Evolutionary conservation across 2,888 invertebrate genomes (phyloP), one percentile per base, ranked within the genome.

Genomic region (Epistrophella euchroma): DNA sequence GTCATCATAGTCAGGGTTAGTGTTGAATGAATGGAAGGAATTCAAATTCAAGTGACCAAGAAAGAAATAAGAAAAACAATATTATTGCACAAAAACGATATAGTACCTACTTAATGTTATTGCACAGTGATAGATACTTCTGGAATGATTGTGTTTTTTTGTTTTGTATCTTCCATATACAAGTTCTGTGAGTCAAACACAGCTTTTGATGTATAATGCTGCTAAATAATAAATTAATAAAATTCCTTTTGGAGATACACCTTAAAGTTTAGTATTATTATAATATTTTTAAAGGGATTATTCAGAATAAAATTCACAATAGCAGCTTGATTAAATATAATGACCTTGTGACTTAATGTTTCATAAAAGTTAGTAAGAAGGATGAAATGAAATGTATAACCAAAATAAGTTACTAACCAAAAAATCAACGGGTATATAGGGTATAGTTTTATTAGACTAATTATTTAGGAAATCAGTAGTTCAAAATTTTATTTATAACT

Each of bases 91-190:
- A 17, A 32, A n/a, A 9, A 9, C 11, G 10, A 32, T 11, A 25
- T 1, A n/a, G n/a, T n/a, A n/a, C n/a, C n/a, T n/a, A n/a, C n/a
- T n/a, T n/a, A 13, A 47, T 64, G 10, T 28, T 13, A 13, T 17
- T 45, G n/a, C 19, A 62, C n/a, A 43, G 7, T 28, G 28, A 47
- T 47, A 64, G 64, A 66, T 66, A 47, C 32, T 66, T 66, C 66
- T 66, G 32, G 66, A 66, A 66, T 17, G 11, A 64, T 64, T 25
- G n/a, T 4, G 19, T 13, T 2, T 6, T 13, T 17, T 6, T 58
- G 15, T 25, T n/a, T 17, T 3, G 4, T 43, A 45, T 45, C 13
- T 45, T 64, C 4, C 25, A 10, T 6, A 28, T 2, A 15, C 17
- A 37, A 6, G 13, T 37, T 7, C n/a, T 6, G 11, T 32, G 15